Conservation (phyloP, 1,140 invertebrate species). For the Zaprionus ghesquierei region DNA sequence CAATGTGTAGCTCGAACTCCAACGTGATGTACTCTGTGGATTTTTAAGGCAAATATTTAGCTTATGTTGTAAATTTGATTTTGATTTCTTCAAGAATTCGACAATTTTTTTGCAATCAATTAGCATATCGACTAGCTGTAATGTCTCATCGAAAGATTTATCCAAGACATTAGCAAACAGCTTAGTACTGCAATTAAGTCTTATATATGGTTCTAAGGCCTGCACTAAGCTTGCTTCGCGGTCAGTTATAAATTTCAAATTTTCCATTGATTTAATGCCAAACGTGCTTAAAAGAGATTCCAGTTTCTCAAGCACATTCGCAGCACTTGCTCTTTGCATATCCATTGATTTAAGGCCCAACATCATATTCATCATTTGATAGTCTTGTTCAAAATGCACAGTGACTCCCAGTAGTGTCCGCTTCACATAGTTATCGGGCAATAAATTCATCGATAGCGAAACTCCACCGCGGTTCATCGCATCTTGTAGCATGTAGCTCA, state of each 20-base stretch:
- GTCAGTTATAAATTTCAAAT: conserved; percentile 35
- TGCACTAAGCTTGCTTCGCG: conserved; percentile 15
- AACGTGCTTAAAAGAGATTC: not conserved
- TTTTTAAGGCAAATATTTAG: conserved; percentile 19
- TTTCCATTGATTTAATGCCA: conserved; percentile 8
- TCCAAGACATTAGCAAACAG: conserved; percentile 24
- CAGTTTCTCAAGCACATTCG: not conserved
- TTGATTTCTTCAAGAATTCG: conserved; percentile 27
- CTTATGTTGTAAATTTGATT: conserved; percentile 18
- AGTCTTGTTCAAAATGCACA: conserved; percentile 11
- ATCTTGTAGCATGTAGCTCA: conserved; percentile 11
- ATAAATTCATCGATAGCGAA: conserved; percentile 5
- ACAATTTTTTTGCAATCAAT: conserved; percentile 11
- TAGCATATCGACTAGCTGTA: not conserved
- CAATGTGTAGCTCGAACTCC: conserved; percentile 21
- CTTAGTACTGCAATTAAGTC: conserved; percentile 24
- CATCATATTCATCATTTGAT: conserved; percentile 1
- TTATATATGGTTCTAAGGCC: conserved; percentile 9
- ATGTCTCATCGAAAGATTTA: conserved; percentile 2
- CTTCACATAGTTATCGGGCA: conserved; percentile 20
- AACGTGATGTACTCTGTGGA: conserved; percentile 1
- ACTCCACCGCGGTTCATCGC: not conserved
- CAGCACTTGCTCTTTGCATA: not conserved
- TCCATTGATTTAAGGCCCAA: conserved; percentile 21
- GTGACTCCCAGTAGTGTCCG: conserved; percentile 23